Evolutionary conservation across 2,113 vertebrate species (phyloP), one percentile per base, ranked within the genome.

Genomic region (Hypanus sabinus): DNA sequence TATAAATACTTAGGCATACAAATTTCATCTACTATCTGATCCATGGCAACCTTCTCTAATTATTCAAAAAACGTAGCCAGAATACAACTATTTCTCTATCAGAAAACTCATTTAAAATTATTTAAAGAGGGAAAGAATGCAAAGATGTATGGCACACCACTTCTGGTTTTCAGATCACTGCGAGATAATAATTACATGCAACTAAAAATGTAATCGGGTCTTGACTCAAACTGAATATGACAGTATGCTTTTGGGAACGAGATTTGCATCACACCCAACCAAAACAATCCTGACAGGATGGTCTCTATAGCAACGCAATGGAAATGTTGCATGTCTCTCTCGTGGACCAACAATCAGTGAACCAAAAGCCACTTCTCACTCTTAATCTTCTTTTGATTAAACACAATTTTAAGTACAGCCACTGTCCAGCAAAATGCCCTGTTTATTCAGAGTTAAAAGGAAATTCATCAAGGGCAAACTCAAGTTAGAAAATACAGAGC

Each of bases 261-360:
- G 95, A 97, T 97, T 97, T 96, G 96, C 97, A 96, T 96, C 96
- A 96, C 95, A 96, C 95, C 95, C 94, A 5, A 96, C 96, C 94
- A 96, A 96, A 97, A 96, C 95, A 93, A 70, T 95, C 94, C 96
- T 95, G 95, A 96, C 96, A 97, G 95, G 95, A 95, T 0, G 5
- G 97, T 98, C 98, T 95, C 97, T 96, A 97, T 97, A 97, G 96
- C 97, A 96, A 98, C 97, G 11, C 94, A 73, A 75, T 93, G 91
- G 91, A 93, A 93, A 93, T 71, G 33, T 46, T 8, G 36, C 4
- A 2, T 73, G 68, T 73, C 91, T 73, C 90, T 73, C 62, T 70
- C 20, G 30, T 62, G n/a, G 85, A 90, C 62, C 85, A 65, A 46
- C 91, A 73, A 14, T 7, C 36, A 73, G 68, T 70, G 38, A 22